Percentiles rank a stretch among this genome's conserved stretches.
Evolutionary conservation across 2,888 invertebrate genomes (phyloP).

Genomic region (Mimas tiliae): DNA sequence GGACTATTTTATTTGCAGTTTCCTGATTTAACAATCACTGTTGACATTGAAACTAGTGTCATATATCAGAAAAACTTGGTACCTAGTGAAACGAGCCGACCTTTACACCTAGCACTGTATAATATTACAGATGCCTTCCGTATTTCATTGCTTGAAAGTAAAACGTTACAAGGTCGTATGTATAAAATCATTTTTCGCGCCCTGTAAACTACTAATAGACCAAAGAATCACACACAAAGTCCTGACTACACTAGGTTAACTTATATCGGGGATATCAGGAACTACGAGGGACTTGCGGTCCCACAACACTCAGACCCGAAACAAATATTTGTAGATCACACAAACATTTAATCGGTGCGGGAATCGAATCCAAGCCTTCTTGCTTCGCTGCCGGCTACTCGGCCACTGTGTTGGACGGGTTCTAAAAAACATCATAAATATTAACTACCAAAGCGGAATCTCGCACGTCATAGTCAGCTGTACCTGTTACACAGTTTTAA

Average conservation of each 20-base stretch:
- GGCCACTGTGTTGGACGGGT: background rate
- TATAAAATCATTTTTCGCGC: background rate
- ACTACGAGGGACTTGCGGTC: too few species aligned
- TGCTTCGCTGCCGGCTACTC: background rate
- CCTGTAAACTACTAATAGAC: too few species aligned
- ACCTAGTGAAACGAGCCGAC: background rate
- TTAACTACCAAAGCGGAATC: background rate
- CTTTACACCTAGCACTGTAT: background rate
- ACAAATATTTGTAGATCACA: too few species aligned
- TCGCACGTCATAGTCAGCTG: slow-evolving; percentile 8
- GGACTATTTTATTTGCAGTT: background rate
- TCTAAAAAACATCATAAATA: background rate
- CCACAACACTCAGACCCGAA: too few species aligned
- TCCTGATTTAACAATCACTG: background rate
- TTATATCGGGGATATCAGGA: too few species aligned
- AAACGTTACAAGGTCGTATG: background rate
- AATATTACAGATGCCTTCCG: background rate
- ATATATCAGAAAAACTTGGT: background rate
- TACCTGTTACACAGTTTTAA: slow-evolving; percentile 5
- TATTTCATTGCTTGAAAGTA: slow-evolving; percentile 1
- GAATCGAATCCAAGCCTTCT: background rate
- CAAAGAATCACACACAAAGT: too few species aligned
- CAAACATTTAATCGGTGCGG: too few species aligned
- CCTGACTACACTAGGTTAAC: too few species aligned
- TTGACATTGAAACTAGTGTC: slow-evolving; percentile 6